Evolutionary conservation across 2,113 vertebrate genomes (phyloP).

Genomic region (Oplegnathus fasciatus): DNA sequence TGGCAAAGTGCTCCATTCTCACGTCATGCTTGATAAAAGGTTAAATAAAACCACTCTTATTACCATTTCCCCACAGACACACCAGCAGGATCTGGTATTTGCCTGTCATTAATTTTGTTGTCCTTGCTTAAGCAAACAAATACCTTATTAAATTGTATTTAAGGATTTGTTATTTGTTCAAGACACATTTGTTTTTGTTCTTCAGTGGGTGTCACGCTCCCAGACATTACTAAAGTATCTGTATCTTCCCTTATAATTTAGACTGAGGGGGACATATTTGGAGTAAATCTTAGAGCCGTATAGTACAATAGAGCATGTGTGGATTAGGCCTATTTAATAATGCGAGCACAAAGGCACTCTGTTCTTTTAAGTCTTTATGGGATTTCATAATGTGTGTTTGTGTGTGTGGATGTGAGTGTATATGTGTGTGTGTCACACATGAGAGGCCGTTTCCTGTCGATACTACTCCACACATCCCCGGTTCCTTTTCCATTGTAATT

Average conservation of each 20-base stretch:
- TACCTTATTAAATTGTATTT: constrained; percentile 51
- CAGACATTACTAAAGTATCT: constrained; percentile 57
- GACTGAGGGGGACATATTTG: constrained; percentile 62
- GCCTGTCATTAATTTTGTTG: constrained; percentile 44
- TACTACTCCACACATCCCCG: constrained; percentile 80
- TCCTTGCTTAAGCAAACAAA: constrained; percentile 62
- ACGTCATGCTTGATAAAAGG: constrained; percentile 34
- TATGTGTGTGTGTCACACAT: constrained; percentile 69
- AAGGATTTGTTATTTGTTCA: constrained; percentile 62
- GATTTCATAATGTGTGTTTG: constrained; percentile 73
- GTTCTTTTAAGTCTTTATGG: constrained; percentile 82
- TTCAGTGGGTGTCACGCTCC: constrained; percentile 41
- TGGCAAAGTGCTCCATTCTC: constrained; percentile 6
- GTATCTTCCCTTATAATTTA: constrained; percentile 55
- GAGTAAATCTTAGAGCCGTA: constrained; percentile 70
- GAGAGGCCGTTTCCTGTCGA: constrained; percentile 82
- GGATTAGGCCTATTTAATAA: constrained; percentile 77
- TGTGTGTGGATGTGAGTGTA: constrained; percentile 46
- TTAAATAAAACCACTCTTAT: constrained; percentile 43
- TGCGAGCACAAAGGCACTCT: constrained; percentile 74
- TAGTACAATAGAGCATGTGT: constrained; percentile 75
- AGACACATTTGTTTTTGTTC: constrained; percentile 26
- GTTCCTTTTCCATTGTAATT: constrained; percentile 87
- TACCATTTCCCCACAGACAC: constrained; percentile 7
- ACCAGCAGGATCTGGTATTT: constrained; percentile 46